Evolutionary conservation across 2,113 vertebrate genomes (phyloP).

Genomic region (Paramisgurnus dabryanus): DNA sequence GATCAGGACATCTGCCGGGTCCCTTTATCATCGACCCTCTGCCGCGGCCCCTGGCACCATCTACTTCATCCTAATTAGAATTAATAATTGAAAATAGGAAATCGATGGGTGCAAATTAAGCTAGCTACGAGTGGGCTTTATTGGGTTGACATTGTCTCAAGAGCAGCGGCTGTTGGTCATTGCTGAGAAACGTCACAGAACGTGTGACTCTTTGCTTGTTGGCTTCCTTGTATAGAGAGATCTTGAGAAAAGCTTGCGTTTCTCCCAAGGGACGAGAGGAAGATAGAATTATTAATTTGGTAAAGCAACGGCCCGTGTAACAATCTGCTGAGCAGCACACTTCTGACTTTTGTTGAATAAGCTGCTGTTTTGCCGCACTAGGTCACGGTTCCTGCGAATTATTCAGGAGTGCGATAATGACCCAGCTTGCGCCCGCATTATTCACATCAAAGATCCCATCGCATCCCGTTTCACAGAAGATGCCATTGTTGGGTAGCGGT

Average conservation of each 20-base stretch:
- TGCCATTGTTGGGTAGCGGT: conserved; percentile 15
- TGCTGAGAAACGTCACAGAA: conserved; percentile 60
- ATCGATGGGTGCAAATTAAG: conserved; percentile 96
- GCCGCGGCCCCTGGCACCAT: conserved; percentile 80
- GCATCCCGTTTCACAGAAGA: conserved; percentile 1
- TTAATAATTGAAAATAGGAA: conserved; percentile 99
- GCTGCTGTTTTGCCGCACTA: conserved; percentile 65
- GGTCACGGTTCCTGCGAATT: conserved; percentile 56
- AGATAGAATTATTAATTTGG: conserved; percentile 76
- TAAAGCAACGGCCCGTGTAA: conserved; percentile 70
- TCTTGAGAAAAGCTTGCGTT: conserved; percentile 60
- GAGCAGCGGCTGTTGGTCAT: conserved; percentile 59
- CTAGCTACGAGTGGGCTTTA: conserved; percentile 78
- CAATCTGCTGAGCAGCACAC: conserved; percentile 76
- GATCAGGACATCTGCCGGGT: conserved; percentile 65
- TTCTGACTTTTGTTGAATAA: conserved; percentile 73
- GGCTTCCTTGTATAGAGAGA: conserved; percentile 57
- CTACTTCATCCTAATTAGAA: conserved; percentile 98
- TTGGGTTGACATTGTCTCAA: conserved; percentile 81
- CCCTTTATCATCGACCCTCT: conserved; percentile 80
- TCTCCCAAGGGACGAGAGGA: conserved; percentile 60
- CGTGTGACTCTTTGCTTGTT: conserved; percentile 55
- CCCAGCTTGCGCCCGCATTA: conserved; percentile 49
- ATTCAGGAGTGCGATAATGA: conserved; percentile 53
- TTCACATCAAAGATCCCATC: conserved; percentile 46